Conservation (phyloP, 23 tunicate species). For the Phallusia fumigata region DNA sequence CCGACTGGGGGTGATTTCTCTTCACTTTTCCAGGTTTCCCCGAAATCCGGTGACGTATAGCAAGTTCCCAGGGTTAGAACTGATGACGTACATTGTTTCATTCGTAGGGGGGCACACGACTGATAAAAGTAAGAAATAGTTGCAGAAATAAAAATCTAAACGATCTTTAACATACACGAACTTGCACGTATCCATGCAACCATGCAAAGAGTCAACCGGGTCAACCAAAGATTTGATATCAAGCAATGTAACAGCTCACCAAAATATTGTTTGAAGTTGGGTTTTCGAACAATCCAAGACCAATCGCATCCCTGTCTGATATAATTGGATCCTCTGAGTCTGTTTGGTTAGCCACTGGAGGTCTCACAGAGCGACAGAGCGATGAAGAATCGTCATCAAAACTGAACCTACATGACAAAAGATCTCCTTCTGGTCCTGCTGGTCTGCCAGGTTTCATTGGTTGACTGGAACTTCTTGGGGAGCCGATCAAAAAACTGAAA, state of each 20-base stretch:
- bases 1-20: background rate
- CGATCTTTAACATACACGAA: too few relatives aligned
- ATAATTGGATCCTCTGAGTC: too few relatives aligned
- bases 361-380: background rate
- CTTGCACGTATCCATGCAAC: too few relatives aligned
- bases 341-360: too few relatives aligned
- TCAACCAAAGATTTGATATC: too few relatives aligned
- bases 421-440: background rate
- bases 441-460: background rate
- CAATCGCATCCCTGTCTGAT: too few relatives aligned
- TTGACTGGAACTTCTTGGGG: background rate
- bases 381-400: background rate
- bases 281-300: too few relatives aligned
- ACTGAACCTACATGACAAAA: background rate
- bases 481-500: background rate
- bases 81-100: slow-evolving; percentile 31
- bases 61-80: slow-evolving; percentile 42
- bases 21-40: slow-evolving; percentile 27
- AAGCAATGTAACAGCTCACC: too few relatives aligned
- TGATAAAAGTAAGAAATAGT: too few relatives aligned
- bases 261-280: too few relatives aligned
- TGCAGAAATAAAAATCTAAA: too few relatives aligned
- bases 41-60: slow-evolving; percentile 33
- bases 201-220: too few relatives aligned
- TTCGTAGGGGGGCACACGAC: slow-evolving; percentile 53